Evolutionary conservation across 2,888 invertebrate species (phyloP).

Genomic region (Melanostoma scalare): DNA sequence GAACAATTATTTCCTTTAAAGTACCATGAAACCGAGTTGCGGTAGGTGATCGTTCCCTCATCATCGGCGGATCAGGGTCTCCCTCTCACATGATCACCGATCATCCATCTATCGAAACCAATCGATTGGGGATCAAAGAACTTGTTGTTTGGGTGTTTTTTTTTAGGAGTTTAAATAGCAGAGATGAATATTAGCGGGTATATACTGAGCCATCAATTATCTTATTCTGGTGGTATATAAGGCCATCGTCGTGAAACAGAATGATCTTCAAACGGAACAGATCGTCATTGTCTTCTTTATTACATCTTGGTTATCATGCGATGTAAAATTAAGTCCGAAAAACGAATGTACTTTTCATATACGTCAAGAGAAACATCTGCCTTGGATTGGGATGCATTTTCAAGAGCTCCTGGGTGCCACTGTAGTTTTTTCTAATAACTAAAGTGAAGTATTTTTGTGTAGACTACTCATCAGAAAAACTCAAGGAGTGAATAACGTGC

Average conservation of each 20-base stretch:
- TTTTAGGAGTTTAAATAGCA: neutral
- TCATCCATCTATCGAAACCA: conserved; percentile 47
- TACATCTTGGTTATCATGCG: conserved; percentile 43
- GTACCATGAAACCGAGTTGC: conserved; percentile 66
- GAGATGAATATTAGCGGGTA: conserved; percentile 45
- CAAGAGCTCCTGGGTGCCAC: neutral
- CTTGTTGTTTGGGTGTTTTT: neutral
- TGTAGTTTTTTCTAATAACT: too few species aligned
- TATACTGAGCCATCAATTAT: conserved; percentile 69
- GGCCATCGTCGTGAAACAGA: conserved; percentile 59
- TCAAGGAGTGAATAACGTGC: too few species aligned
- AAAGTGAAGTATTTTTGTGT: too few species aligned
- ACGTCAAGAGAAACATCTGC: conserved; percentile 27
- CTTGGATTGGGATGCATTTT: neutral
- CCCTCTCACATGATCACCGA: conserved; percentile 70
- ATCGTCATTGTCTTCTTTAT: conserved; percentile 44
- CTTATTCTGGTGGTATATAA: conserved; percentile 54
- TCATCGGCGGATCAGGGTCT: conserved; percentile 47
- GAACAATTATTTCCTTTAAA: conserved; percentile 70
- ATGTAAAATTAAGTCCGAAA: conserved; percentile 41
- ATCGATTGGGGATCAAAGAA: conserved; percentile 49
- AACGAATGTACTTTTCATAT: conserved; percentile 25
- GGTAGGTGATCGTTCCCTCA: conserved; percentile 68
- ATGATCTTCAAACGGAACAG: conserved; percentile 67
- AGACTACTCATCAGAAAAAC: too few species aligned